A percentile compares a stretch with the other conserved stretches of the same genome.
Evolutionary conservation across 2,888 invertebrate species (phyloP).

Genomic region (Hetaerina titia): DNA sequence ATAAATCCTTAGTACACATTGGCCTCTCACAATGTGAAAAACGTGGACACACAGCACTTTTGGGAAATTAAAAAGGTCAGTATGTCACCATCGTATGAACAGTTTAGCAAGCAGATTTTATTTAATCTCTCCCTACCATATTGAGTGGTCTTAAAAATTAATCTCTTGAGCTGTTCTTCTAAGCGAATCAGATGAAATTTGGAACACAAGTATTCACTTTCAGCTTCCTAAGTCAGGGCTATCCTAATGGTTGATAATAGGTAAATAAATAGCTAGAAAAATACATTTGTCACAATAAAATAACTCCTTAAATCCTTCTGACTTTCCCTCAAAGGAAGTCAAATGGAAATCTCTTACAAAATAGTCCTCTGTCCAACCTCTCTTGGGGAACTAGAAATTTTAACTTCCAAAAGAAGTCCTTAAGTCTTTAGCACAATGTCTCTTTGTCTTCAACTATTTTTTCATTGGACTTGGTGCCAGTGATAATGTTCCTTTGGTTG

Average conservation of each 20-base stretch:
- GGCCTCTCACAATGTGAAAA: background rate
- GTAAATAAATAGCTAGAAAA: constrained; percentile 12
- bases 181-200: background rate
- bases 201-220: background rate
- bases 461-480: background rate
- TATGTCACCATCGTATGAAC: background rate
- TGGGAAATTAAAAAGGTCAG: background rate
- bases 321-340: background rate
- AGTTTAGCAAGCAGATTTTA: background rate
- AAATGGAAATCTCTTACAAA: background rate
- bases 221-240: background rate
- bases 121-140: background rate
- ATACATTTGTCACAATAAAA: constrained; percentile 27
- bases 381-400: background rate
- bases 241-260: background rate
- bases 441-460: constrained; percentile 55
- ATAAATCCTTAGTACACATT: background rate
- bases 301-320: background rate
- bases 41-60: background rate
- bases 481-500: background rate
- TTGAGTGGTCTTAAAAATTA: background rate
- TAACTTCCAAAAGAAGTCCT: background rate
- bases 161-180: background rate
- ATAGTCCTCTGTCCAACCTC: background rate
- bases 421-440: constrained; percentile 15